Conservation (phyloP, 1,140 invertebrate genomes). For the Ostrea denselamellosa region DNA sequence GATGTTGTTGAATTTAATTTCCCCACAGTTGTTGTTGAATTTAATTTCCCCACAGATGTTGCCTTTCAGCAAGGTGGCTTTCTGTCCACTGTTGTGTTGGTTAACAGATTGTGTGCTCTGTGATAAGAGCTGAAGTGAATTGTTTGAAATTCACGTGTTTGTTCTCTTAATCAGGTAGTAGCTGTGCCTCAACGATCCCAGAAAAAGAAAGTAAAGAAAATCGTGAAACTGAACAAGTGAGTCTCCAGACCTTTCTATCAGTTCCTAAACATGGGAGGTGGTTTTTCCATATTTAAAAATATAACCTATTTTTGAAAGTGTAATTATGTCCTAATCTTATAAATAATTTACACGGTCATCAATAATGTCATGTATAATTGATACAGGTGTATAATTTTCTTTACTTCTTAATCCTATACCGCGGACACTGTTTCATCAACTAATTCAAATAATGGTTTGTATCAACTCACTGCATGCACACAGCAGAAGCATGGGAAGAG, state of each 20-base stretch:
- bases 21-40: neutral
- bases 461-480: neutral
- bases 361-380: neutral
- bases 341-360: neutral
- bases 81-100: neutral
- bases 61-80: neutral
- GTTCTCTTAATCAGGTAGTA: constrained; percentile 18
- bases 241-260: neutral
- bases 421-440: neutral
- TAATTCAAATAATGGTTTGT: neutral
- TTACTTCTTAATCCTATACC: constrained; percentile 19
- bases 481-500: neutral
- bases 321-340: neutral
- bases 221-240: constrained; percentile 21
- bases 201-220: constrained; percentile 37
- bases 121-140: neutral
- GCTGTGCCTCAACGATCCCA: constrained; percentile 27
- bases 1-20: neutral
- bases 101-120: neutral
- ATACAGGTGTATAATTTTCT: neutral
- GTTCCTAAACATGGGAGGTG: neutral
- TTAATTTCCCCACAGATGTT: neutral
- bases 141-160: constrained; percentile 10
- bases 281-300: neutral
- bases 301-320: neutral